phyloP scores from a whole-genome alignment of 2,797 vertebrate species.

The Sparus aurata region DNA sequence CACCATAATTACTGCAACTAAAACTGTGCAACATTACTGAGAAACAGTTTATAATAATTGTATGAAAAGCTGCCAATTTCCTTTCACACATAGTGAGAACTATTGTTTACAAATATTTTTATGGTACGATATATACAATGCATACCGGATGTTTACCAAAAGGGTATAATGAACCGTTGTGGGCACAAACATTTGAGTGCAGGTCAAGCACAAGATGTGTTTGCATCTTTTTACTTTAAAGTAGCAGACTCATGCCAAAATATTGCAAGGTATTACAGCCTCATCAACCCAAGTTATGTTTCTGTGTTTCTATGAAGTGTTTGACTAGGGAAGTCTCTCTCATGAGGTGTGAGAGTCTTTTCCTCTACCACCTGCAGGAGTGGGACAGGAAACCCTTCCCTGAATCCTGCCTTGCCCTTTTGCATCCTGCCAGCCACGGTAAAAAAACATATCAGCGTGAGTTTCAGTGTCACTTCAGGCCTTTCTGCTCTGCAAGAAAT shows the following conservation, averaged over 20 bases:
- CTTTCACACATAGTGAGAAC: neutral
- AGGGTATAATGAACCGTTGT: neutral
- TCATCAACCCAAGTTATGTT: neutral
- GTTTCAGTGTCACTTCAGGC: neutral
- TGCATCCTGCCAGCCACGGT: constrained; percentile 3
- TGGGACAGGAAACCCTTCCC: constrained; percentile 58
- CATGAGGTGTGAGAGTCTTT: constrained; percentile 29
- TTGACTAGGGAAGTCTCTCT: constrained; percentile 12
- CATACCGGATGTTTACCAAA: neutral
- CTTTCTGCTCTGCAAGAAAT: no score
- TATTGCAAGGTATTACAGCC: neutral
- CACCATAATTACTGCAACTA: neutral
- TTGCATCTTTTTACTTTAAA: neutral
- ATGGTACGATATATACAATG: neutral
- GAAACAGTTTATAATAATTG: neutral
- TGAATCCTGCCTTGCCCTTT: constrained; percentile 28
- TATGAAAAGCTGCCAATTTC: neutral
- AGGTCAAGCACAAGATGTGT: neutral
- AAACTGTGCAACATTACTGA: neutral
- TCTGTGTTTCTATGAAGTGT: constrained; percentile 3
- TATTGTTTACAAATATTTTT: neutral
- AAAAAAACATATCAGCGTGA: neutral
- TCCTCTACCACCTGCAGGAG: constrained; percentile 34
- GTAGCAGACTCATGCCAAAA: neutral
- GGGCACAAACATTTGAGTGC: neutral